Percentiles rank a stretch among this genome's conserved stretches.
phyloP scores from a whole-genome alignment of 2,797 vertebrate species.

The Pagetopsis macropterus region DNA sequence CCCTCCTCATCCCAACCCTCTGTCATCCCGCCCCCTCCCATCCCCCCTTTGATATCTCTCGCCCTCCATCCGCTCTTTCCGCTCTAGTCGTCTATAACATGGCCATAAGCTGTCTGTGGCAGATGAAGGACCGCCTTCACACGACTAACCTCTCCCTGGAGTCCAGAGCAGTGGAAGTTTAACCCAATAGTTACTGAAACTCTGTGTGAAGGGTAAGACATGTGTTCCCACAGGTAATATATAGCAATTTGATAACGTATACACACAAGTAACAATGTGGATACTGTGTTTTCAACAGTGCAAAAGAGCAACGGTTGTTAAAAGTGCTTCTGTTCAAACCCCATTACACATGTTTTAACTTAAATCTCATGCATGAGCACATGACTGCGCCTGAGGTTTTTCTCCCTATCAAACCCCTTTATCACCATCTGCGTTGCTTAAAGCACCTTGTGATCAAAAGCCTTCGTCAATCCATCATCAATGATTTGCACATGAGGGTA shows the following conservation, averaged over 20 bases:
- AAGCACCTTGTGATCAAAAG: slow-evolving; percentile 34
- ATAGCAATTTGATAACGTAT: background rate
- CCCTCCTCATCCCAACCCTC: slow-evolving; percentile 55
- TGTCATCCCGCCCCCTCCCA: slow-evolving; percentile 28
- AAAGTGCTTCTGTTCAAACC: background rate
- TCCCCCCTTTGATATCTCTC: slow-evolving; percentile 26
- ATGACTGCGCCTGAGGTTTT: slow-evolving; percentile 2
- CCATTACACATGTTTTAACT: background rate
- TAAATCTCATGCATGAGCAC: background rate
- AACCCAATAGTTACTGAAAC: slow-evolving; percentile 30
- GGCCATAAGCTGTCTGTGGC: slow-evolving; percentile 52
- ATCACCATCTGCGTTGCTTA: slow-evolving; percentile 19
- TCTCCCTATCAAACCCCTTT: background rate
- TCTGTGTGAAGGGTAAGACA: background rate
- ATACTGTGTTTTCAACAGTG: background rate
- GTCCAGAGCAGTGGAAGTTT: slow-evolving; percentile 35
- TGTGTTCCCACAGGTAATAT: background rate
- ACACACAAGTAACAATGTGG: background rate
- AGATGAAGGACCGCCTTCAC: slow-evolving; percentile 52
- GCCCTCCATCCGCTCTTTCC: slow-evolving; percentile 36
- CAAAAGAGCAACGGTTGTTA: background rate
- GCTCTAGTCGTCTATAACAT: slow-evolving; percentile 53
- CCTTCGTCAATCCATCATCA: slow-evolving; percentile 42
- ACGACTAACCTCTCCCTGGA: slow-evolving; percentile 40
- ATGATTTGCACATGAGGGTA: slow-evolving; percentile 40